Base-by-base conservation (phyloP, 2,888 invertebrate genomes). In the Mellilla xanthometata region DNA sequence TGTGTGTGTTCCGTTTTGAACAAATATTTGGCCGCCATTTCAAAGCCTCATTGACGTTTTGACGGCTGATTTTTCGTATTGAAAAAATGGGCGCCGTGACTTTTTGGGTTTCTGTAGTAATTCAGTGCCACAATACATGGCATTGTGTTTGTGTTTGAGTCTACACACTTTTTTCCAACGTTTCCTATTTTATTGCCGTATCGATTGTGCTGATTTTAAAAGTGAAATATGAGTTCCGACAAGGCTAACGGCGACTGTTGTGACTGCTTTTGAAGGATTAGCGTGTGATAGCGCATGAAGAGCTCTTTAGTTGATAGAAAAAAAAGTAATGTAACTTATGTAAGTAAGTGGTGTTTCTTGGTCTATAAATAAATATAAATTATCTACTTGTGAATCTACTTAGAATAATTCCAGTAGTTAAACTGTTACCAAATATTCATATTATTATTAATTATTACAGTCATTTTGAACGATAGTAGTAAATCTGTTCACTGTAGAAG, bases 1-100 rank as follows among this genome's bases (percentile, higher is more conserved):
- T 78, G 83, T 83, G 85, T 82, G 83, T 79, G 78, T 76, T 76
- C 75, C 68, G 55, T 62, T 65, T 58, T 65, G 56, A 62, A 70
- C 75, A 81, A 83, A 87, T 84, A 85, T 88, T 87, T 83, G 81
- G 76, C 76, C 77, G 75, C 64, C 56, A 68, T 83, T 86, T 78
- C 70, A 77, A 84, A 81, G 78, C 69, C 74, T 80, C 77, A 81
- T 77, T 83, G 86, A 82, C 73, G 71, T 74, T 82, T 76, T 72
- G 79, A 81, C 77, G 69, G 70, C 68, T 65, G 65, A 65, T 69
- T 68, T 76, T 67, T 44, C 15, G 59, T 59, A 69, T 56, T 61
- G 63, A 75, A 79, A 81, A 79, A 81, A 67, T 58, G 71, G 72
- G 80, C 79, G 77, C 79, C 77, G 68, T 66, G 50, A 52, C 33